Base-by-base conservation (phyloP, 2,113 vertebrate genomes). In the Channa maculata region DNA sequence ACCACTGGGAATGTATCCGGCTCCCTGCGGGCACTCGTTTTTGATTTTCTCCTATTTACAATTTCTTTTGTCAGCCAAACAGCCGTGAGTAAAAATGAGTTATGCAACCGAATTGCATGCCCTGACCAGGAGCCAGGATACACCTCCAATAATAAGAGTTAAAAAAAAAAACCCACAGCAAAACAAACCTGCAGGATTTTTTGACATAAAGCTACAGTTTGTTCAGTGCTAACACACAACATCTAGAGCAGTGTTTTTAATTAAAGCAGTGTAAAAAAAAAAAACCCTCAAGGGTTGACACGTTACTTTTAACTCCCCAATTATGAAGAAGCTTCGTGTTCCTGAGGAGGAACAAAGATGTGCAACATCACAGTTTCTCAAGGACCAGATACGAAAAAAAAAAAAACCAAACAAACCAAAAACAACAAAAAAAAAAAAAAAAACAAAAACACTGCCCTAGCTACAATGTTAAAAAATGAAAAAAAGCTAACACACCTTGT, bases 401-500 rank as follows among this genome's bases (percentile, higher is more conserved):
- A 69, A 77, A 24, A 24, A 24, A 1, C 24, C 24, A 24, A 24
- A 24, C 24, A 24, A 24, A 24, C 24, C 68, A 77, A 24, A 24
- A 24, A 24, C n/a, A n/a, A 24, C 24, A 24, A 24, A 24, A 24
- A 24, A 24, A 24, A 24, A 24, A 1, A 24, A 24, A 24, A 24
- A 24, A 72, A 86, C 82, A n/a, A n/a, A 48, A 72, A 86, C 82
- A 88, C 86, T 84, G 89, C 88, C 61, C 87, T 48, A 61, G 65
- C 68, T 75, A 84, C 73, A 84, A 89, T 80, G 87, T 85, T 76
- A 83, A 88, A 85, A 78, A 85, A 91, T 87, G 88, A 92, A 91
- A 84, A 93, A 83, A 96, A 96, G 95, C 94, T 92, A 94, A 96
- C 96, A 97, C 97, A 99, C 98, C 98, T 99, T 98, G 97, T 94